phyloP scores from a whole-genome alignment of 1,140 invertebrate genomes.

The Halotydeus destructor region DNA sequence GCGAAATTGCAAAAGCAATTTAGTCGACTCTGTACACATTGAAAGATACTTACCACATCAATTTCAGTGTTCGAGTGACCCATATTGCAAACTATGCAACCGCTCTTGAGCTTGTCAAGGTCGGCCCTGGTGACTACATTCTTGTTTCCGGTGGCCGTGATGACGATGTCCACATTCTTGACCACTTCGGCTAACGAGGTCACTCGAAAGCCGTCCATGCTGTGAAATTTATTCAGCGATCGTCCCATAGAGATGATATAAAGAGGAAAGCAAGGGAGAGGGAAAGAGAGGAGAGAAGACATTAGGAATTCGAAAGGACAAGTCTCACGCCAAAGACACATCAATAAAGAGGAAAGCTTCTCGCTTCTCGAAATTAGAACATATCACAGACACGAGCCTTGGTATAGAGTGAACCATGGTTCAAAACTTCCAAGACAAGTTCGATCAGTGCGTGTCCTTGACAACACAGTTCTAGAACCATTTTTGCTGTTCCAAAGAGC shows the following conservation, averaged over 20 bases:
- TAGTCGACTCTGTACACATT: no score
- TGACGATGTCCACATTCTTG: constrained; percentile 72
- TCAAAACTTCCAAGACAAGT: background rate
- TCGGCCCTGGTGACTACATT: constrained; percentile 83
- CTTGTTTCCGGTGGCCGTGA: constrained; percentile 82
- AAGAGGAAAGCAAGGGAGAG: constrained; percentile 5
- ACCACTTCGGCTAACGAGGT: constrained; percentile 85
- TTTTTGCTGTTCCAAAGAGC: background rate
- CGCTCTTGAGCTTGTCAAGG: constrained; percentile 92
- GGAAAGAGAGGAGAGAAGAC: no score
- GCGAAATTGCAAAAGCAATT: background rate
- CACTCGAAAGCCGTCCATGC: constrained; percentile 92
- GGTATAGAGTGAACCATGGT: background rate
- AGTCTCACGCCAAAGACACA: background rate
- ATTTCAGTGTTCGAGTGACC: constrained; percentile 96
- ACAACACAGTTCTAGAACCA: background rate
- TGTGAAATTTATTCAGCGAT: no score
- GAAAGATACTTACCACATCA: constrained; percentile 75
- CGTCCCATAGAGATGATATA: no score
- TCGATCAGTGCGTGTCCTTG: background rate
- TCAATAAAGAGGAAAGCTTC: background rate
- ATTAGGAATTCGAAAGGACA: no score
- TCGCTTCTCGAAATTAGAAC: background rate
- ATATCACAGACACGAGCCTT: no score
- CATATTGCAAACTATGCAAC: constrained; percentile 93